Evolutionary conservation across 2,797 vertebrate genomes (phyloP).

Genomic region (Poeciliopsis turneri): DNA sequence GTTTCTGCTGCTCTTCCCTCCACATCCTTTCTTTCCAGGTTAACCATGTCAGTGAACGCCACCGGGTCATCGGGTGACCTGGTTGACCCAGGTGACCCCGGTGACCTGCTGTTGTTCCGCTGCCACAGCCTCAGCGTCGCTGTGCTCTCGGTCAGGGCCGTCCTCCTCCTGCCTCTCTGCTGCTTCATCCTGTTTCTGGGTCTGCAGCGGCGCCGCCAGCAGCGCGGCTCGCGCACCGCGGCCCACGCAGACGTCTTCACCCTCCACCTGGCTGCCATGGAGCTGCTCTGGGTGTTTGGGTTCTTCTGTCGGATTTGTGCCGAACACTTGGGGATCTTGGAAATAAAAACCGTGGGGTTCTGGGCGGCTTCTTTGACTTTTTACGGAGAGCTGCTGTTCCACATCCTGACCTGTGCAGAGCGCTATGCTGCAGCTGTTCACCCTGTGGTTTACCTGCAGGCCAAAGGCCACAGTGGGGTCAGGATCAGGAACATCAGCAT

Average conservation of each 20-base stretch:
- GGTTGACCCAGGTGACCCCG: too few relatives aligned
- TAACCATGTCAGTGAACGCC: neutral
- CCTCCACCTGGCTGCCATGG: neutral
- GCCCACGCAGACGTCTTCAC: neutral
- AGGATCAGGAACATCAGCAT: conserved; percentile 5
- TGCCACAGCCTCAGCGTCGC: neutral
- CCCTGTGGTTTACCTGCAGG: neutral
- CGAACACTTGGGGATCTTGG: neutral
- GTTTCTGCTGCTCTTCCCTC: neutral
- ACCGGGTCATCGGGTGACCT: too few relatives aligned
- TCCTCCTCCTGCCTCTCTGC: conserved; percentile 1
- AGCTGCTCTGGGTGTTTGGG: neutral
- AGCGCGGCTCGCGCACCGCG: too few relatives aligned
- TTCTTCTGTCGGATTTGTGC: neutral
- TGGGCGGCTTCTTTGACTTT: neutral
- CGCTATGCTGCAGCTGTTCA: conserved; percentile 7
- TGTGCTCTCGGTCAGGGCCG: neutral
- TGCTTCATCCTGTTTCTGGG: neutral
- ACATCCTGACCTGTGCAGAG: conserved; percentile 15
- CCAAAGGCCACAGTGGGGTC: neutral
- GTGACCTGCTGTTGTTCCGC: neutral
- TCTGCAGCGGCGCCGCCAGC: neutral
- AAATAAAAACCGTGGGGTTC: neutral
- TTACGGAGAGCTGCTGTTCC: neutral
- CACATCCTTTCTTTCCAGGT: neutral